Evolutionary conservation across 2,797 vertebrate species (phyloP).

Genomic region (Echeneis naucrates): DNA sequence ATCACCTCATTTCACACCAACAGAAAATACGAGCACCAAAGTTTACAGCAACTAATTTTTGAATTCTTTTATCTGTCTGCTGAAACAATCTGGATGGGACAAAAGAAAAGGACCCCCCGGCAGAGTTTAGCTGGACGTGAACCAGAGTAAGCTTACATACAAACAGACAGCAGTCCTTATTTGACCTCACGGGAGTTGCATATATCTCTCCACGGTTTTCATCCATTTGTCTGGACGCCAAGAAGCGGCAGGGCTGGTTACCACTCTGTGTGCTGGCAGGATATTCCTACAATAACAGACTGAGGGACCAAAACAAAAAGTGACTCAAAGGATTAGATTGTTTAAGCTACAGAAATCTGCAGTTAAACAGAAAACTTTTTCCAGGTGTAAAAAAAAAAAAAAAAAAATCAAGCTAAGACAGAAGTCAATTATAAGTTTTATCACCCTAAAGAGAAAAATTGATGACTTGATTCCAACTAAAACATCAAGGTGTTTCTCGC

Average conservation of each 20-base stretch:
- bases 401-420: too few species aligned
- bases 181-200: constrained; percentile 52
- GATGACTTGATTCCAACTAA: too few species aligned
- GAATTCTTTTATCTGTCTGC: constrained; percentile 36
- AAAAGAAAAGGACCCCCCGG: constrained; percentile 1
- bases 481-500: constrained; percentile 15
- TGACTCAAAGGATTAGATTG: constrained; percentile 8
- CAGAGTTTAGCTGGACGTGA: constrained; percentile 39
- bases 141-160: constrained; percentile 50
- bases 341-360: constrained; percentile 41
- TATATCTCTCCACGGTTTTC: constrained; percentile 52
- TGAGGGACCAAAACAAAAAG: constrained; percentile 28
- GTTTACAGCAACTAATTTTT: constrained; percentile 49
- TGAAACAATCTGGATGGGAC: constrained; percentile 25
- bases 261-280: constrained; percentile 27
- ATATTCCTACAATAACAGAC: constrained; percentile 37
- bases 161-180: constrained; percentile 61
- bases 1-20: constrained; percentile 53
- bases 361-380: constrained; percentile 14
- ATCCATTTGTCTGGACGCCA: constrained; percentile 57
- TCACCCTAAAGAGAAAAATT: too few species aligned
- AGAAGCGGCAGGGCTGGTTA: constrained; percentile 27
- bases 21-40: constrained; percentile 30
- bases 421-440: not conserved
- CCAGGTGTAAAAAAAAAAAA: constrained; percentile 5